Evolutionary conservation across 2,113 vertebrate species (phyloP), one percentile per base, ranked within the genome.

Genomic region (Eolophus roseicapilla): DNA sequence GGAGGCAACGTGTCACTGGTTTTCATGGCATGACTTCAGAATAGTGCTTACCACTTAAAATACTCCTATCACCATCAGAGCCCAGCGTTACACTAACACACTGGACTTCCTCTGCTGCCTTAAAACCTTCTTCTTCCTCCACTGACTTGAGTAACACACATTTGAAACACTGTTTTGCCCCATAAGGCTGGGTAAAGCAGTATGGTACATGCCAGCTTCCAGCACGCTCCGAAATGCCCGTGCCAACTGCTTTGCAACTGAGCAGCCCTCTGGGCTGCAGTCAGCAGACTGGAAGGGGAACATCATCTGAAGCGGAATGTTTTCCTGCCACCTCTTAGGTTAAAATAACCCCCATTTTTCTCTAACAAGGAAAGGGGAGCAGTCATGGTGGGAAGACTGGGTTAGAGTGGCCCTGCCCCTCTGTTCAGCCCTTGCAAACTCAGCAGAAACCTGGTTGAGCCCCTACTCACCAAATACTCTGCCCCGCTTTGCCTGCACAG

Each of bases 1-100:
- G 83, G 68, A 88, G 89, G 77, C 84, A 63, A 87, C n/a, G 71
- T 73, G 83, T 69, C 87, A 59, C 11, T 80, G 88, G 55, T 89
- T 88, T 37, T 88, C 93, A 92, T 95, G 93, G 91, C 85, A 95
- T 64, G 63, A 69, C 73, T 91, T 96, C 95, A 89, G 86, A 73
- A 21, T 6, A 33, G 86, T 0, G 16, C 55, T 88, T 55, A 24
- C 21, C 49, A 10, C 81, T 84, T 25, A 31, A 76, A 93, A 79
- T 25, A 52, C 35, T 18, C 82, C 79, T 15, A 12, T 6, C 84
- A 37, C 65, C 67, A 55, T 4, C 57, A 52, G 43, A 81, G 27
- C 12, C 31, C 0, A 3, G 24, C 10, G 46, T 14, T 35, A 21
- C 1, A 5, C 1, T n/a, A 60, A 33, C 2, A 0, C 6, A 28